Evolutionary conservation across 2,888 invertebrate genomes (phyloP).

Genomic region (Oligia fasciuncula): DNA sequence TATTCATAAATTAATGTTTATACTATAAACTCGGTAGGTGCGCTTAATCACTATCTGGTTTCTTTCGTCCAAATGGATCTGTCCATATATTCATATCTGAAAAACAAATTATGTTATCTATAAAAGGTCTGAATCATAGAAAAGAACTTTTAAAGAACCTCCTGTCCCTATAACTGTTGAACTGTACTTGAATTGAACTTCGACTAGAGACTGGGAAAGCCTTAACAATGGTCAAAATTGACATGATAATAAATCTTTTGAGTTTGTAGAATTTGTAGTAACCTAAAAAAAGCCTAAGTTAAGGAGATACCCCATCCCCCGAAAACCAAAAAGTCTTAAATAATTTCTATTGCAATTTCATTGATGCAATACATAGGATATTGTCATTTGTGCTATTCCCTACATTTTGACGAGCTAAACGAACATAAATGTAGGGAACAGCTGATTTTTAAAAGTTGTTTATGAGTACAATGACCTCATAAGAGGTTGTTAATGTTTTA

Average conservation of each 20-base stretch:
- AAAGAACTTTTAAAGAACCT: neutral
- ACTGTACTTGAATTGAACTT: neutral
- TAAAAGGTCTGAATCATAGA: neutral
- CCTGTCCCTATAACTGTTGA: too few species aligned
- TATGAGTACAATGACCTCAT: too few species aligned
- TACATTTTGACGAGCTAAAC: too few species aligned
- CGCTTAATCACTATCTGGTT: constrained; percentile 76
- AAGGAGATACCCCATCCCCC: neutral
- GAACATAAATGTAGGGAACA: too few species aligned
- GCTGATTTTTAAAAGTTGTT: too few species aligned
- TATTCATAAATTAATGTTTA: constrained; percentile 55
- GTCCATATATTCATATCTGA: constrained; percentile 91
- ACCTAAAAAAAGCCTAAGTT: too few species aligned
- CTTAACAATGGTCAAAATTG: neutral
- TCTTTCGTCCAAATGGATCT: constrained; percentile 90
- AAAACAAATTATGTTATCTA: constrained; percentile 64
- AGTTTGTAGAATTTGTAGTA: neutral
- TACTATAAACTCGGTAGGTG: constrained; percentile 55
- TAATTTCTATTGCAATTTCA: neutral
- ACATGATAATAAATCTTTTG: neutral
- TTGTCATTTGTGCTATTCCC: too few species aligned
- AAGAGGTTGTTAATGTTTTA: too few species aligned
- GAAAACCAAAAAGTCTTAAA: constrained; percentile 72
- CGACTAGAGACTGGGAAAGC: too few species aligned
- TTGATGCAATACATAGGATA: neutral